These are phyloP conservation scores for Tinamus major DNA, from an alignment of 2,797 vertebrate species.

Conservation along the genomic window DNA sequence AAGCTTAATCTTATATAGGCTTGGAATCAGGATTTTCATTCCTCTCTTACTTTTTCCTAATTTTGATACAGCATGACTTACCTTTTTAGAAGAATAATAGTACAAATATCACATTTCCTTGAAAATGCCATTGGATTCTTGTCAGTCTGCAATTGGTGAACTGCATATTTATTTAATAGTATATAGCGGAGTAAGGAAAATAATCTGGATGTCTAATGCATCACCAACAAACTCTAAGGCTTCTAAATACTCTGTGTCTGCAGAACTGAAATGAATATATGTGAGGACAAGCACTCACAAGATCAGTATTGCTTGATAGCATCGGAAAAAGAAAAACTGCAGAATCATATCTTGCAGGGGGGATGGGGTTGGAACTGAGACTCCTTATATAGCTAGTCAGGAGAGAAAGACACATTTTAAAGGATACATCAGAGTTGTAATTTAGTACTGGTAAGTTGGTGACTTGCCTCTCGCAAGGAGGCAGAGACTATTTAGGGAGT, in stretches of 20 bases:
- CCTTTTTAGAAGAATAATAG: neutral
- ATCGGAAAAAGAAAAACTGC: neutral
- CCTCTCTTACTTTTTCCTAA: neutral
- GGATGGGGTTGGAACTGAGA: neutral
- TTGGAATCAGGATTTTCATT: neutral
- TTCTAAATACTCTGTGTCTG: neutral
- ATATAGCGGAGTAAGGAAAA: neutral
- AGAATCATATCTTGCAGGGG: neutral
- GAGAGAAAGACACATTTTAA: neutral
- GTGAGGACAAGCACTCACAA: fast-evolving
- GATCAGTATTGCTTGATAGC: fast-evolving
- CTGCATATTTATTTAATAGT: neutral
- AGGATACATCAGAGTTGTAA: neutral
- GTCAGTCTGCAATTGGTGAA: neutral
- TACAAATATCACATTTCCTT: neutral
- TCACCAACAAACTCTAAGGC: fast-evolving
- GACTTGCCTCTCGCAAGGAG: neutral
- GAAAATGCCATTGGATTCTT: neutral
- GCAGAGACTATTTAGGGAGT: neutral
- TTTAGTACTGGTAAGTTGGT: neutral
- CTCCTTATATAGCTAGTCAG: neutral
- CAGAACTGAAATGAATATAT: neutral
- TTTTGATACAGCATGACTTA: neutral
- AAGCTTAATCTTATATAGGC: neutral
- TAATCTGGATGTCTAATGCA: neutral